Percentiles rank a stretch among this genome's conserved stretches.
Conservation (phyloP, 2,113 vertebrate species). For the Pholis gunnellus region DNA sequence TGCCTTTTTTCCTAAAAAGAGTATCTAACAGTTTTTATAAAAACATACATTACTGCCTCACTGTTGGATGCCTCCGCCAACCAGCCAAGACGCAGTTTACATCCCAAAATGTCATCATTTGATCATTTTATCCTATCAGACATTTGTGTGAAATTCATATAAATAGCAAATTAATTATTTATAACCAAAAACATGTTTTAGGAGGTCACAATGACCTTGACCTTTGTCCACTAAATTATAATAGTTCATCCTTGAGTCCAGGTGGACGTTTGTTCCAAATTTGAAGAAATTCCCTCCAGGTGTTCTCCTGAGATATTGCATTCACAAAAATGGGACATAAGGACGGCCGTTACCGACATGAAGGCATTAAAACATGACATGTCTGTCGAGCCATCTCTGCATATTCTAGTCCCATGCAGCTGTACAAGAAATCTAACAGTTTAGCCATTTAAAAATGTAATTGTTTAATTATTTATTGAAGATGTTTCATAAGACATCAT, state of each 20-base stretch:
- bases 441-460: neutral
- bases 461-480: neutral
- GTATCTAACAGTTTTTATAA: neutral
- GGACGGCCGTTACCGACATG: neutral
- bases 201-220: too few species aligned
- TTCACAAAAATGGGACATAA: neutral
- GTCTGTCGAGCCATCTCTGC: neutral
- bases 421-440: neutral
- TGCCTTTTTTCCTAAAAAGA: neutral
- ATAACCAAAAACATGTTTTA: neutral
- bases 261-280: neutral
- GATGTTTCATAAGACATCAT: neutral
- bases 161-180: neutral
- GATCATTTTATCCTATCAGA: neutral
- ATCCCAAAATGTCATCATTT: neutral
- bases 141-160: neutral
- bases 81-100: neutral
- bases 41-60: neutral
- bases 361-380: neutral
- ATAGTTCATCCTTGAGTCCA: neutral
- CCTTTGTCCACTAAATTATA: neutral
- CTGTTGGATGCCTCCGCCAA: neutral
- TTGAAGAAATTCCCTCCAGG: too few species aligned
- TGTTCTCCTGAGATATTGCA: too few species aligned
- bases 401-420: neutral